Percentiles rank a stretch among this genome's conserved stretches.
Evolutionary conservation across 2,888 invertebrate genomes (phyloP).

Genomic region (Sacculina carcini): DNA sequence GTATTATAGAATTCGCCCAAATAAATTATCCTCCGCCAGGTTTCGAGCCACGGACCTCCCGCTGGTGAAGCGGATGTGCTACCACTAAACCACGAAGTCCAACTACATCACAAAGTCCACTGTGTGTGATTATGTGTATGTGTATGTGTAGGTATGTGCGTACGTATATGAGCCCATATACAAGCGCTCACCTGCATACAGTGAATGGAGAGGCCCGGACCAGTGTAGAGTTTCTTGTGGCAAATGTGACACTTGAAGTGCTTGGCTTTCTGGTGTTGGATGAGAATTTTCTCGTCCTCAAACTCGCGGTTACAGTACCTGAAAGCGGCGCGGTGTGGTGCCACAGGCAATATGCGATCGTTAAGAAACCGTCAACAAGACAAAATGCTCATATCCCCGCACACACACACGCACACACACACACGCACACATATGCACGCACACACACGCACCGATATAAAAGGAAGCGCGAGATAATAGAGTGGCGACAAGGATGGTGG

Average conservation of each 20-base stretch:
- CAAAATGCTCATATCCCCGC: neutral
- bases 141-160: too few species aligned
- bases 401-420: too few species aligned
- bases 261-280: conserved; percentile 98
- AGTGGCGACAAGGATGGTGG: neutral
- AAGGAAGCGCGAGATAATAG: too few species aligned
- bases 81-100: too few species aligned
- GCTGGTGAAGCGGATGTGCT: neutral
- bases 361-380: conserved; percentile 9
- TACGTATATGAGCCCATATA: neutral
- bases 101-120: too few species aligned
- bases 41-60: neutral
- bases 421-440: too few species aligned
- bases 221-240: conserved; percentile 94
- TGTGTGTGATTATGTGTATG: too few species aligned
- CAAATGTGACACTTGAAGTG: conserved; percentile 99
- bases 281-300: conserved; percentile 97
- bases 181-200: conserved; percentile 67
- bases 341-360: too few species aligned
- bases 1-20: too few species aligned
- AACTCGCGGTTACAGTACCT: conserved; percentile 99
- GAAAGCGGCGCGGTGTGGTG: too few species aligned
- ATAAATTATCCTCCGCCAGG: too few species aligned
- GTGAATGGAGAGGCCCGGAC: conserved; percentile 92
- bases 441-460: too few species aligned